Percentiles rank a stretch among this genome's conserved stretches.
Evolutionary conservation across 2,888 invertebrate species (phyloP).

Genomic region (Syrphus vitripennis): DNA sequence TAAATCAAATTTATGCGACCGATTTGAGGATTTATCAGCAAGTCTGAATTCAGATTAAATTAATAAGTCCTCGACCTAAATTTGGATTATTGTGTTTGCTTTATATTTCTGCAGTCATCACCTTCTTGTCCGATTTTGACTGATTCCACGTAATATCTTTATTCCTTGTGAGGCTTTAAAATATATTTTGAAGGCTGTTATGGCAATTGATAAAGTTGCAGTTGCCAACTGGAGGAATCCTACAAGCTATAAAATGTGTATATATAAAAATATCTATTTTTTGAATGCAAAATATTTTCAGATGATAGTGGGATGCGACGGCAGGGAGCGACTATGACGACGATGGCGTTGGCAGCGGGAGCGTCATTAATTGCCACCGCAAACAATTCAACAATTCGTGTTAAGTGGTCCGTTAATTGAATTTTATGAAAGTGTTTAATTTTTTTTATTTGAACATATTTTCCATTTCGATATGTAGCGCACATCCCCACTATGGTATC

Average conservation of each 20-base stretch:
- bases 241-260: background rate
- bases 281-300: constrained; percentile 28
- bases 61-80: constrained; percentile 61
- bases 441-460: constrained; percentile 9
- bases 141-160: background rate
- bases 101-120: constrained; percentile 45
- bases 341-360: background rate
- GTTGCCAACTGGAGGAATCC: background rate
- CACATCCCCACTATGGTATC: constrained; percentile 14
- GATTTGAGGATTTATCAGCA: background rate
- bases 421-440: constrained; percentile 54
- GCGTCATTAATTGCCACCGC: constrained; percentile 51
- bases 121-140: constrained; percentile 10
- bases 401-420: constrained; percentile 65
- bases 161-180: constrained; percentile 31
- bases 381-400: constrained; percentile 62
- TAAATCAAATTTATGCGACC: background rate
- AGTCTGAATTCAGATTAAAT: constrained; percentile 43
- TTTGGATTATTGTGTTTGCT: constrained; percentile 46
- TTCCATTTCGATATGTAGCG: constrained; percentile 11
- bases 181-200: background rate
- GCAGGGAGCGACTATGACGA: background rate
- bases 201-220: background rate
- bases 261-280: background rate
- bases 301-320: constrained; percentile 16